Base-by-base conservation (phyloP, 2,888 invertebrate species). In the Caenorhabditis afra region DNA sequence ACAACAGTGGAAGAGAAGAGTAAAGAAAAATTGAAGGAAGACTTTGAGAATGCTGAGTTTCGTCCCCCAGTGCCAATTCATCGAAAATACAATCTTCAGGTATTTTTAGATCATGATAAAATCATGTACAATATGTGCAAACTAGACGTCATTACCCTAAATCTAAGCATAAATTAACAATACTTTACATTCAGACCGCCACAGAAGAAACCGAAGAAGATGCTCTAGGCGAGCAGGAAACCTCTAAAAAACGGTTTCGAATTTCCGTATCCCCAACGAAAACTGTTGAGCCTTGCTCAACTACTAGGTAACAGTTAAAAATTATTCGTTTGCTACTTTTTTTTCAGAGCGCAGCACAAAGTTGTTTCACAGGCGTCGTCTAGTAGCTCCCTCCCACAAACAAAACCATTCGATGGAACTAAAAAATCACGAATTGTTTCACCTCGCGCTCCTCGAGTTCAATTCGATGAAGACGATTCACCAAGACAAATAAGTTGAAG, bases 261-360 rank as follows among this genome's bases (percentile, higher is more conserved):
- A 89, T 89, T 44, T 87, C 88, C 1, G 87, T 89, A 7, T 88
- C 88, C 12, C 89, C 89, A 10, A 89, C 89, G 2, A 80, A 88
- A 49, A 76, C 78, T 57, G 22, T 89, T 22, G 29, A 45, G 14
- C 66, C 83, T 8, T 58, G 75, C 8, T 75, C 82, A n/a, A 61
- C 78, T 18, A 81, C 80, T 55, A 73, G 71, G 79, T 74, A 39
- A 50, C 58, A 39, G 7, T 3, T n/a, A 35, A 62, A 22, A 39
- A 37, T 52, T 16, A 45, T 44, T 18, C 16, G n/a, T 44, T 10
- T 47, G 1, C 8, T 16, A 20, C 5, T 41, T 41, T 58, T 39
- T 55, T 37, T 64, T 37, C 45, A 77, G 77, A 70, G 65, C 70
- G 18, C 82, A 84, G 55, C 79, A 82, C 47, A 74, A 76, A 53